phyloP scores from a whole-genome alignment of 2,888 invertebrate species.

The Megastigmus dorsalis region DNA sequence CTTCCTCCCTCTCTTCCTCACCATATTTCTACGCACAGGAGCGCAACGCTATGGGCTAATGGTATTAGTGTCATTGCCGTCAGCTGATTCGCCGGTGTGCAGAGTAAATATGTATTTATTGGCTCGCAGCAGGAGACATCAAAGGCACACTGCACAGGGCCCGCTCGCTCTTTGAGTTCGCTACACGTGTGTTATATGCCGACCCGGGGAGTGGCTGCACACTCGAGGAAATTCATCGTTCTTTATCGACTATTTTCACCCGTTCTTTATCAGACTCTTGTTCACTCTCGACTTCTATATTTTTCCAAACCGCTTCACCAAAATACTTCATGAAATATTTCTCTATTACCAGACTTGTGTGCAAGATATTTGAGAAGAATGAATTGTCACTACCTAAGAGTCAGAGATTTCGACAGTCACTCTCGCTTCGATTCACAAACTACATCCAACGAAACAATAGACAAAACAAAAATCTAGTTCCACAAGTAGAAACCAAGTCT shows the following conservation, averaged over 20 bases:
- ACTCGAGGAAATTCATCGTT: conserved; percentile 25
- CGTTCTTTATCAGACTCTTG: too few species aligned
- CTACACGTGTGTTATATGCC: neutral
- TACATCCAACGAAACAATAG: too few species aligned
- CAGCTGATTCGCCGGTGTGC: conserved; percentile 65
- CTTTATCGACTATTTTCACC: conserved; percentile 11
- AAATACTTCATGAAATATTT: too few species aligned
- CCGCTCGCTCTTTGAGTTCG: neutral
- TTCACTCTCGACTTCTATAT: too few species aligned
- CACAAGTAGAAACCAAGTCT: too few species aligned
- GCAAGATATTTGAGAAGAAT: too few species aligned
- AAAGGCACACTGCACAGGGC: conserved; percentile 17
- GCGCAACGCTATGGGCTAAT: conserved; percentile 61
- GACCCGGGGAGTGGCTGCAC: neutral
- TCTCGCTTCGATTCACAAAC: too few species aligned
- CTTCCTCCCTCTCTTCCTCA: conserved; percentile 32
- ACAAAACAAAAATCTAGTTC: too few species aligned
- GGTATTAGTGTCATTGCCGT: conserved; percentile 68
- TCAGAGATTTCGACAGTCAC: too few species aligned
- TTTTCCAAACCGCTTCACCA: too few species aligned
- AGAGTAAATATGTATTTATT: conserved; percentile 71
- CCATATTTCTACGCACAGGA: conserved; percentile 31
- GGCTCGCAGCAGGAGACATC: conserved; percentile 59
- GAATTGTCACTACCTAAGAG: too few species aligned
- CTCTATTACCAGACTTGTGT: too few species aligned